Conservation (phyloP, 1,140 invertebrate genomes). For the Trichonephila inaurata region DNA sequence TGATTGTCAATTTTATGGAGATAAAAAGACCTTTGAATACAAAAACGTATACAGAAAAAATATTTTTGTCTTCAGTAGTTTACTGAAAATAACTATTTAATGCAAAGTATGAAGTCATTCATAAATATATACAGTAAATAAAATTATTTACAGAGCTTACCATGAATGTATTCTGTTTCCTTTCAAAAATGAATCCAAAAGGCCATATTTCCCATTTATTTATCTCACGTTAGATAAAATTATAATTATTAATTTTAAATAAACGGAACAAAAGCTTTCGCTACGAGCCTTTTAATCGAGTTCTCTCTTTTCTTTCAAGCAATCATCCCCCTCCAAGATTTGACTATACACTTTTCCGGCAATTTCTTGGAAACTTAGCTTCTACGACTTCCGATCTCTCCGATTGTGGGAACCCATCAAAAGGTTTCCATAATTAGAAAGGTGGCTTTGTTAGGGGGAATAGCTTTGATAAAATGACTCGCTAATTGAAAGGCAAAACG, state of each 20-base stretch:
- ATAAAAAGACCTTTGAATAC: no score
- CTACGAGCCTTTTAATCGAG: neutral
- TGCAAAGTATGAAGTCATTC: no score
- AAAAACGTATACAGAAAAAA: no score
- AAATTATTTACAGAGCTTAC: no score
- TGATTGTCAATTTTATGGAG: no score
- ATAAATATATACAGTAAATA: no score
- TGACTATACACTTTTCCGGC: no score
- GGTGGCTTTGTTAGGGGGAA: neutral
- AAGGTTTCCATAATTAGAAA: constrained; percentile 20
- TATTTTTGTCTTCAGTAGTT: no score
- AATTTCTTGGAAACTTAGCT: neutral
- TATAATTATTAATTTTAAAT: constrained; percentile 2
- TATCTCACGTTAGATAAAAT: neutral
- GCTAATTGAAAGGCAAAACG: constrained; percentile 11
- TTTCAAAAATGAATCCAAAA: neutral
- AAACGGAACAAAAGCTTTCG: neutral
- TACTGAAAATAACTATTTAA: no score
- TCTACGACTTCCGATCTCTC: constrained; percentile 7
- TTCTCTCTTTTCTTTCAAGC: no score
- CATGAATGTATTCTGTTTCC: no score
- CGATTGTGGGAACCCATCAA: constrained; percentile 20
- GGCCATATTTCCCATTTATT: neutral
- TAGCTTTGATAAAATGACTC: constrained; percentile 21
- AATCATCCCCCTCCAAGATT: no score